Base-by-base conservation (phyloP, 1,140 invertebrate genomes). In the Neotoxoptera formosana region DNA sequence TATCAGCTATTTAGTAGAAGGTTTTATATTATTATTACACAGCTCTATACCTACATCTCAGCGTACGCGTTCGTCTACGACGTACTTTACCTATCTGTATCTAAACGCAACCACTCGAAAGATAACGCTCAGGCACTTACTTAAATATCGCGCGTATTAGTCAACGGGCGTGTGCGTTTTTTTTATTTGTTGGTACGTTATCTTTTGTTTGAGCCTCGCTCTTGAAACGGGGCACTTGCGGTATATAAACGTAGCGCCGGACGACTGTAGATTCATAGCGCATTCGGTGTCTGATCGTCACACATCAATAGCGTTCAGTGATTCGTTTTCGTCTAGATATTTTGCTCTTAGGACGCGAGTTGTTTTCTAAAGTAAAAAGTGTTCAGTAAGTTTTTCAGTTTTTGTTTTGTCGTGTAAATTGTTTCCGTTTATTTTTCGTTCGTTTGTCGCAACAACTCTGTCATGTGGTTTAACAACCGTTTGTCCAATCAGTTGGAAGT, bases 401-500 rank as follows among this genome's bases (percentile, higher is more conserved):
- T 84, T 84, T 41, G 45, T 45, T 14, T 30, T 41, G 14, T 7
- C 1, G 60, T 76, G 60, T 76, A 76, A 76, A 17, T 76, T 6
- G 30, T 76, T 76, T 76, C 6, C 4, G 30, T 76, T 76, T 76
- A 11, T n/a, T 76, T 76, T 1, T 67, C 14, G 60, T 76, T n/a
- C 83, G 21, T 45, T 23, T 30, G 51, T 90, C 21, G n/a, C 30
- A 53, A 56, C 53, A 56, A 51, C 51, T n/a, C 34, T 21, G 25
- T 51, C 87, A 83, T 36, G 17, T 41, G 21, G 36, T 30, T 56
- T 36, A 14, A 34, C 48, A 9, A n/a, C 81, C 47, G 48, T 47
- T 34, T 83, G 84, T 48, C 92, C 94, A 90, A 67, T 93, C 93
- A 94, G 96, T 96, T 96, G 96, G 96, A 96, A 96, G 95, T 95